A percentile compares a stretch with the other conserved stretches of the same genome.
Evolutionary conservation across 2,113 vertebrate genomes (phyloP).

Genomic region (Zingel zingel): DNA sequence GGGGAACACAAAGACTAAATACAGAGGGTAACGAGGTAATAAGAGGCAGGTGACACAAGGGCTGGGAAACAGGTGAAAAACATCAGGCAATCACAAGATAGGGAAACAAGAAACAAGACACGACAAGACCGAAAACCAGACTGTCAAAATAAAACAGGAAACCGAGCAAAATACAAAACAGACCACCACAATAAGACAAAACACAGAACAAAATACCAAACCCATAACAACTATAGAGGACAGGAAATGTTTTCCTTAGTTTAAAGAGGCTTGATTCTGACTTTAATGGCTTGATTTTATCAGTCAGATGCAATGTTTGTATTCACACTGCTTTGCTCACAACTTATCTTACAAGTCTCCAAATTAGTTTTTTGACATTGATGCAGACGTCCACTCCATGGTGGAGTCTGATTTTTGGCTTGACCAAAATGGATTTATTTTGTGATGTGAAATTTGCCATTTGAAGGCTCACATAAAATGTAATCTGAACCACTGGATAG

Average conservation of each 20-base stretch:
- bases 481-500: not conserved
- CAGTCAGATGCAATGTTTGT: not conserved
- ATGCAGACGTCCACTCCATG: constrained; percentile 4
- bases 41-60: too few species aligned
- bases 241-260: not conserved
- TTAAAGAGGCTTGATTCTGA: not conserved
- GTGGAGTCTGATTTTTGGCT: not conserved
- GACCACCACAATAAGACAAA: too few species aligned
- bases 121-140: too few species aligned
- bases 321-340: constrained; percentile 4
- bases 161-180: too few species aligned
- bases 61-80: too few species aligned
- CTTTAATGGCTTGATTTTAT: constrained; percentile 10
- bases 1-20: not conserved
- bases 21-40: too few species aligned
- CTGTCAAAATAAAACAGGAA: too few species aligned
- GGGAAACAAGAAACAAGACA: too few species aligned
- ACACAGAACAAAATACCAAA: too few species aligned
- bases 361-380: constrained; percentile 9
- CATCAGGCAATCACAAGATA: too few species aligned
- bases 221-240: not conserved
- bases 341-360: constrained; percentile 18
- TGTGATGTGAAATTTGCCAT: constrained; percentile 27
- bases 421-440: constrained; percentile 17
- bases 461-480: constrained; percentile 8